Base-by-base conservation (phyloP, 2,113 vertebrate genomes). In the Chascanopsetta lugubris region DNA sequence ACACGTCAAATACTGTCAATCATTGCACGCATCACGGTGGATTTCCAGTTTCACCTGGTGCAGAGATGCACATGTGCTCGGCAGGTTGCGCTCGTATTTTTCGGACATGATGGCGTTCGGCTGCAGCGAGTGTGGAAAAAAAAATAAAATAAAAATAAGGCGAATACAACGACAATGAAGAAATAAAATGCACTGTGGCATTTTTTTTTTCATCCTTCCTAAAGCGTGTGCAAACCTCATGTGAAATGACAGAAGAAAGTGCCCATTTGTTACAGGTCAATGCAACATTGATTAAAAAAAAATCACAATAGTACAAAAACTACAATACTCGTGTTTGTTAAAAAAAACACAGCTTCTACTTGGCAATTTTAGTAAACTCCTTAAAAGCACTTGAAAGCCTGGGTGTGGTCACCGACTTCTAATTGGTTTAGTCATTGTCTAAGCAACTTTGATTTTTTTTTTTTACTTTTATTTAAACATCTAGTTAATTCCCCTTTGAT, bases 1-100 rank as follows among this genome's bases (percentile, higher is more conserved):
- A 84, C 66, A 83, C 24, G 68, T 68, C 70, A 65, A 89, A 85
- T 76, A 79, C 70, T 89, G 85, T 68, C 70, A 75, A 73, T 82
- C 63, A 85, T 88, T 86, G 84, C 79, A 89, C 87, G 72, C 58
- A 61, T 73, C 38, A 80, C 55, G 70, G 67, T 18, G 32, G 61
- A 74, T 43, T 43, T 65, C 32, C 58, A 45, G 22, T 67, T 79
- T 11, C 43, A 42, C 48, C 55, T 65, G 66, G 24, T 51, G 71
- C 77, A 79, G 72, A 79, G 40, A 32, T 71, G 47, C 64, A 67
- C 53, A 62, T 18, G 58, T 77, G 69, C 38, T 75, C 63, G 74
- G 67, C 70, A 59, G n/a, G n/a, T 34, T 48, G 25, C 29, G 18
- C 34, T 36, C 11, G 47, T 42, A 57, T 38, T 67, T 53, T 53